These are phyloP conservation scores for Apostichopus californicus DNA, from an alignment of 35 echinoderm and acorn worm genomes.

Conservation along the genomic window DNA sequence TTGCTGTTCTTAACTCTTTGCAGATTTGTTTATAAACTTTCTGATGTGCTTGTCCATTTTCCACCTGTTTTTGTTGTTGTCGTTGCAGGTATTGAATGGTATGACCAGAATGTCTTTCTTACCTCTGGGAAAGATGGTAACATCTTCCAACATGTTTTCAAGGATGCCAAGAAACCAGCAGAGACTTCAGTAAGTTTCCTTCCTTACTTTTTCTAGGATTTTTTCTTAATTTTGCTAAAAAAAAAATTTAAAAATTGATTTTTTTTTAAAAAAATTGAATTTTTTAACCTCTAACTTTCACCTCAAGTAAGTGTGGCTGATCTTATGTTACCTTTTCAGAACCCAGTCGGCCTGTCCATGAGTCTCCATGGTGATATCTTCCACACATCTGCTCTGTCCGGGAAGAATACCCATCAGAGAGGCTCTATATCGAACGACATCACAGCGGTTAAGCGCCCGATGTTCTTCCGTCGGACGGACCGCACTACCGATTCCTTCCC, in stretches of 20 bases:
- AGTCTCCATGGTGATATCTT: conserved; percentile 86
- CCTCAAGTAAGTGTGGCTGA: too few species aligned
- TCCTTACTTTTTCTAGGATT: too few species aligned
- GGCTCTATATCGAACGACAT: not conserved
- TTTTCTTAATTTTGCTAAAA: too few species aligned
- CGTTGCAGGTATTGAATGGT: conserved; percentile 78
- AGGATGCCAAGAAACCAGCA: conserved; percentile 94
- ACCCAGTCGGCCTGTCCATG: conserved; percentile 90
- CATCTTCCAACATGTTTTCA: conserved; percentile 94
- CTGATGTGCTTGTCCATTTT: too few species aligned
- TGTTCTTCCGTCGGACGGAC: conserved; percentile 64
- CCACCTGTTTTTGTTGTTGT: too few species aligned
- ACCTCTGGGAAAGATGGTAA: conserved; percentile 86
- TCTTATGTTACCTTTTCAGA: conserved; percentile 57
- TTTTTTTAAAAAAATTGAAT: too few species aligned
- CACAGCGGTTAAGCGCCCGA: conserved; percentile 62
- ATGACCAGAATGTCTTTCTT: conserved; percentile 88
- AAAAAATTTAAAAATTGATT: too few species aligned
- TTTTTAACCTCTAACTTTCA: too few species aligned
- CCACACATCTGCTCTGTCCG: conserved; percentile 38
- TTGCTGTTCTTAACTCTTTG: too few species aligned
- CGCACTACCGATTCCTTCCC: conserved; percentile 48
- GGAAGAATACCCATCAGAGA: not conserved
- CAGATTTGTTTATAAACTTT: too few species aligned
- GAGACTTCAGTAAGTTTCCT: conserved; percentile 40